A percentile compares a stretch with the other conserved stretches of the same genome.
Conservation (phyloP, 2,113 vertebrate genomes). For the Nycticryphes semicollaris region DNA sequence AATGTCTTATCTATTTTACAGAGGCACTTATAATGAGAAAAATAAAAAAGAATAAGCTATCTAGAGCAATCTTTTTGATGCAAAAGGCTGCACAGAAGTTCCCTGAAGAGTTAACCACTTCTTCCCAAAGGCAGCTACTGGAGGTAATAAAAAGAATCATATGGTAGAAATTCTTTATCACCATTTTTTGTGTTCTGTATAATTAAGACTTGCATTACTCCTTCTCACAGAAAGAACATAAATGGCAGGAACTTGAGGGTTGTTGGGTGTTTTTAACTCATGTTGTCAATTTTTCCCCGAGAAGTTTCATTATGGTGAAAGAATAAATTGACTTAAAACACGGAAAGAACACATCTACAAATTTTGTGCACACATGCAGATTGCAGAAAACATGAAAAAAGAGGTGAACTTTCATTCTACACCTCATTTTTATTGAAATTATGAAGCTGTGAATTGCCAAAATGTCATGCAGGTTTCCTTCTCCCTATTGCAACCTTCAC, state of each 20-base stretch:
- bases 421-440: background rate
- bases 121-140: slow-evolving; percentile 73
- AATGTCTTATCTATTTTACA: slow-evolving; percentile 58
- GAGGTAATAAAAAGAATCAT: slow-evolving; percentile 76
- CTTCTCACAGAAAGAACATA: background rate
- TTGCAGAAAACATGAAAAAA: background rate
- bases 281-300: background rate
- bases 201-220: background rate
- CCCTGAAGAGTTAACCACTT: slow-evolving; percentile 54
- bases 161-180: background rate
- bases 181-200: background rate
- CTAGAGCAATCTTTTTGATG: slow-evolving; percentile 86
- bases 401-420: background rate
- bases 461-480: background rate
- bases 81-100: slow-evolving; percentile 82
- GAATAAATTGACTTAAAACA: background rate
- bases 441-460: background rate
- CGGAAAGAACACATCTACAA: background rate
- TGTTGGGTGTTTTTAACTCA: background rate
- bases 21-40: slow-evolving; percentile 79
- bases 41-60: slow-evolving; percentile 88
- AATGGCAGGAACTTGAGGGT: background rate
- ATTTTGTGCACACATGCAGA: background rate
- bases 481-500: background rate
- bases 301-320: background rate